Evolutionary conservation across 2,888 invertebrate species (phyloP).

Genomic region (Parasteatoda lunata): DNA sequence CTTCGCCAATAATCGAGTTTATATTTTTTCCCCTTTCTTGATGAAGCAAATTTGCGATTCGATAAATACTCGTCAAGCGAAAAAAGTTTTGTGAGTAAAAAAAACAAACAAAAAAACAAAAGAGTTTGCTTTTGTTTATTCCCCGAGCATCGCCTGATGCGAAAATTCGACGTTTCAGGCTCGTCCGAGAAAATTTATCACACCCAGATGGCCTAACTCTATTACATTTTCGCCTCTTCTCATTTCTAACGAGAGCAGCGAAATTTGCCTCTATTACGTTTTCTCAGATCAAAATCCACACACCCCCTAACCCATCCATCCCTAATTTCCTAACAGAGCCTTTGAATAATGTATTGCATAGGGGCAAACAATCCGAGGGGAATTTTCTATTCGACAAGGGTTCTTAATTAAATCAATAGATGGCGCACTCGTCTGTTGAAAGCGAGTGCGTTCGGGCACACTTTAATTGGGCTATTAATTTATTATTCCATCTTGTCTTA

Average conservation of each 20-base stretch:
- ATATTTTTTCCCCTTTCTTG: not conserved
- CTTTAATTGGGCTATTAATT: slow-evolving; percentile 68
- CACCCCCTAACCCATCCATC: not conserved
- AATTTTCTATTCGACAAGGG: slow-evolving; percentile 32
- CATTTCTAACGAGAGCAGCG: slow-evolving; percentile 1
- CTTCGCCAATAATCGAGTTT: not conserved
- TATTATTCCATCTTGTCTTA: slow-evolving; percentile 63
- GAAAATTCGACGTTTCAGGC: not conserved
- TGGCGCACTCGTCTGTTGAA: slow-evolving; percentile 39
- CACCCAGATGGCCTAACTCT: slow-evolving; percentile 17
- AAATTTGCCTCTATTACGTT: slow-evolving; percentile 38
- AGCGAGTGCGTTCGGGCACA: not conserved
- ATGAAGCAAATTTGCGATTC: not conserved
- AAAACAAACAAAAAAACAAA: too few species aligned
- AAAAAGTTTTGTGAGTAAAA: not conserved
- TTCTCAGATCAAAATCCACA: slow-evolving; percentile 19
- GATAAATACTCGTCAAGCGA: not conserved
- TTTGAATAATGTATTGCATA: slow-evolving; percentile 51
- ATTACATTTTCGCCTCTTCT: slow-evolving; percentile 15
- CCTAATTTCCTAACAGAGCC: slow-evolving; percentile 12
- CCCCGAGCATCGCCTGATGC: not conserved
- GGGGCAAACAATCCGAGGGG: slow-evolving; percentile 17
- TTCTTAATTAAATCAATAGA: slow-evolving; percentile 64
- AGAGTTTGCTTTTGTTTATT: not conserved
- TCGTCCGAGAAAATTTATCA: slow-evolving; percentile 12